phyloP scores from a whole-genome alignment of 2,113 vertebrate species.

The rabbit (Oryctolagus cuniculus) region DNA sequence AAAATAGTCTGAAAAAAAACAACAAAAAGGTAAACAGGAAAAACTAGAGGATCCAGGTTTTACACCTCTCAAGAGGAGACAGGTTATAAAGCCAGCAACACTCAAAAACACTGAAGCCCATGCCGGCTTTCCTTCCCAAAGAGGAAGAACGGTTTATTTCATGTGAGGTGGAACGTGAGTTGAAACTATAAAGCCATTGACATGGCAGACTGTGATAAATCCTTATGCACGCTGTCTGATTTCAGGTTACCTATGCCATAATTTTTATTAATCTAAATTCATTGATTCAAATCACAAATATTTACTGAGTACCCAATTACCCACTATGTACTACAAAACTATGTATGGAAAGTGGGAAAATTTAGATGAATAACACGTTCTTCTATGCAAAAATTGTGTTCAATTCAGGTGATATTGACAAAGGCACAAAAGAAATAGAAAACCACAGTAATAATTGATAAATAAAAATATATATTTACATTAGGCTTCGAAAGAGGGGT shows the following conservation, averaged over 20 bases:
- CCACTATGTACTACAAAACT: not conserved
- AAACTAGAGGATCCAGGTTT: accelerated
- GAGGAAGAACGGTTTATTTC: not conserved
- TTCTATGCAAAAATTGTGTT: not conserved
- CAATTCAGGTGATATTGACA: not conserved
- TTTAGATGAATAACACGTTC: not conserved
- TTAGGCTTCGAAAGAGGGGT: not conserved
- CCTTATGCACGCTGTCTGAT: not conserved
- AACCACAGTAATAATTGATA: not conserved
- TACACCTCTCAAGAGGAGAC: not conserved
- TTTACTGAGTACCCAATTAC: not conserved
- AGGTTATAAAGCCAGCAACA: not conserved
- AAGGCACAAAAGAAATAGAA: not conserved
- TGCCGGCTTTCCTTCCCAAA: not conserved
- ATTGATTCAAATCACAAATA: not conserved
- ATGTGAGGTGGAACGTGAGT: not conserved
- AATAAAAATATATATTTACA: not conserved
- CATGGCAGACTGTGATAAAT: not conserved
- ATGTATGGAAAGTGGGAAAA: not conserved
- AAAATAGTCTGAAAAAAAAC: not conserved
- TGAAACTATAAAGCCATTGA: not conserved
- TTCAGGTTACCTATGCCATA: not conserved
- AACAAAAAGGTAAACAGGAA: not conserved
- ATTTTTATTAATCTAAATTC: not conserved
- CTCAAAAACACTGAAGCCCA: not conserved